Evolutionary conservation across 2,797 vertebrate species (phyloP).

Genomic region (Cichlasoma orientale): DNA sequence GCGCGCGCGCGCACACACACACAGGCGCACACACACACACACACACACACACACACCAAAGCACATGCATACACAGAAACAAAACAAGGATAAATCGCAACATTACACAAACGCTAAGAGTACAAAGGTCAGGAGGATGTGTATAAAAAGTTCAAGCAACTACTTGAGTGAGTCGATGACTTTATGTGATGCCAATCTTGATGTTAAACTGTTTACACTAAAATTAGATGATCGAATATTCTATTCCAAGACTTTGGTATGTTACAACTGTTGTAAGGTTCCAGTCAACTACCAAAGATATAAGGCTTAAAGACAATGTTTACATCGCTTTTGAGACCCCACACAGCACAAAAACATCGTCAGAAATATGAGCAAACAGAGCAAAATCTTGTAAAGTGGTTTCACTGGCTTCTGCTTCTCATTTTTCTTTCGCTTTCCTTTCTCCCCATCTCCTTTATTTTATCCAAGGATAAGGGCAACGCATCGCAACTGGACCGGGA

Average conservation of each 20-base stretch:
- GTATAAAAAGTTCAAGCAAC: conserved; percentile 26
- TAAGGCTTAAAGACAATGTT: conserved; percentile 4
- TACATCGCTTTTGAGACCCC: not conserved
- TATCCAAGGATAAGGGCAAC: conserved; percentile 13
- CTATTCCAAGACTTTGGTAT: not conserved
- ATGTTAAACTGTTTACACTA: not conserved
- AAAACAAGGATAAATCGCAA: conserved; percentile 79
- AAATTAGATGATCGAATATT: not conserved
- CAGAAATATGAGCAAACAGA: conserved; percentile 5
- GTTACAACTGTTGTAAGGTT: conserved; percentile 2
- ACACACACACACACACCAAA: not conserved
- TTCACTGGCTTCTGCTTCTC: not conserved
- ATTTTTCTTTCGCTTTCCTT: not conserved
- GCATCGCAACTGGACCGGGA: conserved; percentile 81
- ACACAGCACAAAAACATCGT: not conserved
- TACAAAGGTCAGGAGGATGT: conserved; percentile 49
- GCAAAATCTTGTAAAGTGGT: not conserved
- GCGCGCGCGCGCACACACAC: conserved; percentile 33
- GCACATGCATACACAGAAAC: conserved; percentile 39
- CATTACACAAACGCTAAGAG: conserved; percentile 42
- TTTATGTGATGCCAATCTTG: conserved; percentile 39
- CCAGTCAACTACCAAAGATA: not conserved
- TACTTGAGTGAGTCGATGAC: conserved; percentile 18
- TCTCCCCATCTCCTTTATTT: not conserved
- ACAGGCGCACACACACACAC: conserved; percentile 29